Conservation (phyloP, 2,888 invertebrate genomes). For the Caenorhabditis wallacei region DNA sequence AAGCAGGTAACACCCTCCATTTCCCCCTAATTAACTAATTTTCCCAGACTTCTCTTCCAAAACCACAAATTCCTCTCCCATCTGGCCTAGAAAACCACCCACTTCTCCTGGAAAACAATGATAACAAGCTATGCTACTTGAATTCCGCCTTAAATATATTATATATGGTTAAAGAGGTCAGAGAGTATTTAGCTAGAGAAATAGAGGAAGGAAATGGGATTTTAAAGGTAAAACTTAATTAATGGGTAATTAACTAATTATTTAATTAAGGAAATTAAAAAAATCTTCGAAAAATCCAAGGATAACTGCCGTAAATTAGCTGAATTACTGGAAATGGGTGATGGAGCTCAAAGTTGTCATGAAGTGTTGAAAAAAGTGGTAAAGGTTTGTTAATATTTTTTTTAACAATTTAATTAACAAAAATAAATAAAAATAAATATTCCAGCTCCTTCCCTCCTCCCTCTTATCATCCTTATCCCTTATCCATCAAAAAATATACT, state of each 20-base stretch:
- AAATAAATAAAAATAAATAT: too few species aligned
- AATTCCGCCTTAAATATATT: slow-evolving; percentile 2
- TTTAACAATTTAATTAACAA: too few species aligned
- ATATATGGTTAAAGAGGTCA: not conserved
- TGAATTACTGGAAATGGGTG: not conserved
- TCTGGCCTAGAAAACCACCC: not conserved
- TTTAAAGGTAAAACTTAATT: slow-evolving; percentile 8
- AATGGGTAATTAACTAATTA: not conserved
- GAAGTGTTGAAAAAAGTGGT: slow-evolving; percentile 8
- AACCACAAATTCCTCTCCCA: not conserved
- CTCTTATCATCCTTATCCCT: not conserved
- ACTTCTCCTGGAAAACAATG: not conserved
- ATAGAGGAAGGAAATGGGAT: not conserved
- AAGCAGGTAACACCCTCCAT: too few species aligned
- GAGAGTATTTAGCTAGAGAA: not conserved
- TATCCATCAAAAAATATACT: not conserved
- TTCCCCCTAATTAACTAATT: not conserved
- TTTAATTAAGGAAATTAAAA: slow-evolving; percentile 1
- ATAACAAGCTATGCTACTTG: slow-evolving; percentile 3
- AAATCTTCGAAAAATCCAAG: not conserved
- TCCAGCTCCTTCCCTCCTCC: not conserved
- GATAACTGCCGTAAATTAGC: not conserved
- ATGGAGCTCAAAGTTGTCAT: slow-evolving; percentile 19
- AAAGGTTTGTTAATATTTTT: too few species aligned
- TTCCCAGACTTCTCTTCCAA: not conserved